These are phyloP conservation scores for Antheraea mylitta DNA, from an alignment of 1,140 invertebrate genomes.

Conservation along the genomic window DNA sequence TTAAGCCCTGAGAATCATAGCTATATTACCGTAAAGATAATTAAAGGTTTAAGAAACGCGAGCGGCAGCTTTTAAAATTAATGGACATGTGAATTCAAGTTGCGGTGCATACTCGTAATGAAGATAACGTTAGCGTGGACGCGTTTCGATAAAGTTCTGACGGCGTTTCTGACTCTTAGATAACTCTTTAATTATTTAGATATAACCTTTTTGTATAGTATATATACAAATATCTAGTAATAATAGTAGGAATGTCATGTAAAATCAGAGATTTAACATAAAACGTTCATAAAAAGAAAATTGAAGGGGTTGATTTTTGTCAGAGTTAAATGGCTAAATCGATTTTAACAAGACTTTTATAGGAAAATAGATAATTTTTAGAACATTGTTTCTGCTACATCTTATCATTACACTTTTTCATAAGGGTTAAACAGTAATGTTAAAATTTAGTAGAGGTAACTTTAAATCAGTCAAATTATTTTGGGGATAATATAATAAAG, in stretches of 20 bases:
- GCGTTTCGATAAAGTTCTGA: slow-evolving; percentile 61
- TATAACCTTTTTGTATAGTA: slow-evolving; percentile 42
- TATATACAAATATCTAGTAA: slow-evolving; percentile 38
- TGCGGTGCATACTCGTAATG: slow-evolving; percentile 59
- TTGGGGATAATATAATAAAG: too few relatives aligned
- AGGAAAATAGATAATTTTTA: too few relatives aligned
- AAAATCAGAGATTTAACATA: background rate
- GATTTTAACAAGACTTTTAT: too few relatives aligned
- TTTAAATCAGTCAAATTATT: too few relatives aligned
- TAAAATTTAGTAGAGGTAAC: too few relatives aligned
- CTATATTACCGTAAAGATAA: slow-evolving; percentile 62
- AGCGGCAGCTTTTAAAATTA: slow-evolving; percentile 69
- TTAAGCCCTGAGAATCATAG: slow-evolving; percentile 42
- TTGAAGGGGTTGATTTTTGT: too few relatives aligned
- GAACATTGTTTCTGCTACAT: too few relatives aligned
- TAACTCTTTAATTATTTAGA: slow-evolving; percentile 69
- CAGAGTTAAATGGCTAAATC: too few relatives aligned
- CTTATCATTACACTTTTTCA: too few relatives aligned
- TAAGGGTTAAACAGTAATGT: too few relatives aligned
- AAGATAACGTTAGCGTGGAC: slow-evolving; percentile 65
- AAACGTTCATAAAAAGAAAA: background rate
- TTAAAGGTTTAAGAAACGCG: slow-evolving; percentile 63
- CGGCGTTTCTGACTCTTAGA: slow-evolving; percentile 55
- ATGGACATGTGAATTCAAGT: slow-evolving; percentile 71
- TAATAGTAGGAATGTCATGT: slow-evolving; percentile 5